Evolutionary conservation across 2,888 invertebrate species (phyloP).

Genomic region (Carcina quercana): DNA sequence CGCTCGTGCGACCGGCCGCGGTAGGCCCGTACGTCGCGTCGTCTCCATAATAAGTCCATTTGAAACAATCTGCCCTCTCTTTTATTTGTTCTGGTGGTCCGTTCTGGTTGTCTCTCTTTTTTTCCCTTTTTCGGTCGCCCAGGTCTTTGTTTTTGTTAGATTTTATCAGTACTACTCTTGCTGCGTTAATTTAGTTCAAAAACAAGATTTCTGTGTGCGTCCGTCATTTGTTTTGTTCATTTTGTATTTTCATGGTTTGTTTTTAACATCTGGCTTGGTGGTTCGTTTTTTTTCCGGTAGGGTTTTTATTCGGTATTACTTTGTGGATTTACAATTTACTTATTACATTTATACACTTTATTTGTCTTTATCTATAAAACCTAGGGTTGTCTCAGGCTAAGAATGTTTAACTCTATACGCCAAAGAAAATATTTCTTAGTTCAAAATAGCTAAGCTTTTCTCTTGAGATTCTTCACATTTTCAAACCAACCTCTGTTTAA

Average conservation of each 20-base stretch:
- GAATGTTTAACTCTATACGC: too few species aligned
- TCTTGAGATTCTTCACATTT: too few species aligned
- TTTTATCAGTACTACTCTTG: constrained; percentile 15
- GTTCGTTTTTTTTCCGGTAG: too few species aligned
- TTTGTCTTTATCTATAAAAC: too few species aligned
- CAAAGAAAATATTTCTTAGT: too few species aligned
- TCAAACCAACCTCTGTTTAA: too few species aligned
- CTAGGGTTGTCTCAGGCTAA: too few species aligned
- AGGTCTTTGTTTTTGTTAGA: constrained; percentile 25
- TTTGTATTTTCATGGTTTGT: constrained; percentile 3
- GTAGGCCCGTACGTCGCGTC: constrained; percentile 41
- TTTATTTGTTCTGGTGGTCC: constrained; percentile 35
- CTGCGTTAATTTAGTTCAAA: constrained; percentile 18
- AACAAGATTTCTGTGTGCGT: constrained; percentile 13
- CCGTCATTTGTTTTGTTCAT: constrained; percentile 10
- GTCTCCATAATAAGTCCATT: constrained; percentile 53
- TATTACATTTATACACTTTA: too few species aligned
- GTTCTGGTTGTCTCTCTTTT: constrained; percentile 35
- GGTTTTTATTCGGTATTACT: too few species aligned
- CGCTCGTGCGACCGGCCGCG: constrained; percentile 28
- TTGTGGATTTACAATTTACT: too few species aligned
- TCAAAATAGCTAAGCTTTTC: too few species aligned
- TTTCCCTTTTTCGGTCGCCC: constrained; percentile 24
- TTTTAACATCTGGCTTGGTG: constrained; percentile 8
- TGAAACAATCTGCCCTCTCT: constrained; percentile 44